Conservation (phyloP, 37 sponge, comb jelly and placozoan species). For the Axinella damicornis region DNA sequence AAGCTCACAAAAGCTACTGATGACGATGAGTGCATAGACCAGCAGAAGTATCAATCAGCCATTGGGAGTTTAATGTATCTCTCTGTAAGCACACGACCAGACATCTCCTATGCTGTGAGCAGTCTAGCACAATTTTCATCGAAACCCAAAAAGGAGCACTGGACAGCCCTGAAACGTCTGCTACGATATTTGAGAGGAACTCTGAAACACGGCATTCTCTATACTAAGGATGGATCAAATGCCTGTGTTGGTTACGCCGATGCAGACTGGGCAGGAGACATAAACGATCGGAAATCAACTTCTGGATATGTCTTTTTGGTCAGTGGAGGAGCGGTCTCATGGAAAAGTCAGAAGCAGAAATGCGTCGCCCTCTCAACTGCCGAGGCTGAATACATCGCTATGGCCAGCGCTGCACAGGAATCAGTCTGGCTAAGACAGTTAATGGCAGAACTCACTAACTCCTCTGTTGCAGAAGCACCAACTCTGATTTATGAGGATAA, state of each 20-base stretch:
- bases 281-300: slow-evolving; percentile 47
- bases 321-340: slow-evolving; percentile 23
- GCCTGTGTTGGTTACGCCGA: slow-evolving; percentile 40
- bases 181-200: slow-evolving; percentile 50
- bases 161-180: slow-evolving; percentile 43
- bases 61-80: slow-evolving; percentile 47
- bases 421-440: slow-evolving; percentile 45
- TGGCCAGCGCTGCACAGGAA: slow-evolving; percentile 48
- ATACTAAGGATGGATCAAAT: not conserved
- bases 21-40: too few relatives aligned
- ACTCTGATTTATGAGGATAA: slow-evolving; percentile 42
- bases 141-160: slow-evolving; percentile 35
- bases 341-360: slow-evolving; percentile 52
- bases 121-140: slow-evolving; percentile 31
- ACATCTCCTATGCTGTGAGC: slow-evolving; percentile 51
- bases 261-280: too few relatives aligned
- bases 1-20: too few relatives aligned
- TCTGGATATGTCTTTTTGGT: slow-evolving; percentile 33
- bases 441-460: slow-evolving; percentile 10
- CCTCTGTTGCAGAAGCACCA: not conserved
- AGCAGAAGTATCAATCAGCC: too few relatives aligned
- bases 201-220: slow-evolving; percentile 24
- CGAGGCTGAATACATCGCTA: slow-evolving; percentile 60
- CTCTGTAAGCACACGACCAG: slow-evolving; percentile 40
- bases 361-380: too few relatives aligned